Evolutionary conservation across 1,140 invertebrate genomes (phyloP), one percentile per base, ranked within the genome.

Genomic region (Eubasilissa regina): DNA sequence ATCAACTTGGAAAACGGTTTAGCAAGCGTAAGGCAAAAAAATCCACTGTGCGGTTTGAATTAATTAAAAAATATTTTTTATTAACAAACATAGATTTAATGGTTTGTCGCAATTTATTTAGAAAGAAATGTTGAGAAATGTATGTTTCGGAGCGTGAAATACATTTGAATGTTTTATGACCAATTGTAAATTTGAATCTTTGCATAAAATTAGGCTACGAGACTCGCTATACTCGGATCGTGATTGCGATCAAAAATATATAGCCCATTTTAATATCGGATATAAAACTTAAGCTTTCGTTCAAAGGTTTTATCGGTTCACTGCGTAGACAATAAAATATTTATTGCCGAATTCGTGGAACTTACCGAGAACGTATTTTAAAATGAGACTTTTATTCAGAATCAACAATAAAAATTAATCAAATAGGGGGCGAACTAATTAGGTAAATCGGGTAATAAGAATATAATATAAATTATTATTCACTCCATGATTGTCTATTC

Each of bases 191-290:
- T 68, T 68, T 68, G 58, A 75, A 75, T 56, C 51, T 75, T 75
- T 75, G 72, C 72, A 56, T 75, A 75, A 75, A 75, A 75, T 75
- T 75, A 75, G 72, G 72, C 25, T 9, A 21, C 72, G 21, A 21
- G 53, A 58, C 15, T 43, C 53, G 43, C 72, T 15, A 75, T 68
- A 47, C 35, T 10, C 45, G n/a, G 64, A 68, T 68, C 45, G 64
- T 48, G 64, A 68, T 68, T 44, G 43, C 64, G 35, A 68, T 68
- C 45, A 68, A 68, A 68, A 68, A 68, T 68, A 47, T 44, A 68
- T 68, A 15, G 64, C 64, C 64, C 45, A 68, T 68, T 68, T 68
- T 47, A 68, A 68, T 68, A 68, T 48, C 15, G 64, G 45, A 47
- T 68, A 68, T 68, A 68, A 68, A 68, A 68, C 35, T 13, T 68